These are phyloP conservation scores for Pseudopipra pipra DNA, from an alignment of 2,113 vertebrate genomes.

Conservation along the genomic window DNA sequence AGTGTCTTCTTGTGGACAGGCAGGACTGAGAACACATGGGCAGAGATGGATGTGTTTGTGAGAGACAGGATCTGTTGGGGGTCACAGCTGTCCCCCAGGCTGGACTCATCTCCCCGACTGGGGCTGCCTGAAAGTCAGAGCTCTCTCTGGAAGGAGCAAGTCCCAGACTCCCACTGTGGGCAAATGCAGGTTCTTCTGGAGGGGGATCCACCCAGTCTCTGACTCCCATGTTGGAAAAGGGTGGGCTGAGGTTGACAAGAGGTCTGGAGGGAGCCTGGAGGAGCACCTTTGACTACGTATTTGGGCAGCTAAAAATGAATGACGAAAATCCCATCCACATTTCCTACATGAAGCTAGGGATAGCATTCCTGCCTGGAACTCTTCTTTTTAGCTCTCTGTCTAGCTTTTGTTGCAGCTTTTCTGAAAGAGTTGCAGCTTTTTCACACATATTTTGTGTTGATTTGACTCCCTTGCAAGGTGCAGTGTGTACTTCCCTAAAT, in stretches of 20 bases:
- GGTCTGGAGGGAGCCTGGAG: background rate
- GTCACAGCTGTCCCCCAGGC: background rate
- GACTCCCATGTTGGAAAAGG: background rate
- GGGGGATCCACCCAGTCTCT: background rate
- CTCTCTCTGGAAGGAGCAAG: background rate
- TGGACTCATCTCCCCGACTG: background rate
- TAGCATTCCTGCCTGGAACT: background rate
- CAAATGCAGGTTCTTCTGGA: background rate
- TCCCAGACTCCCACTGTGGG: background rate
- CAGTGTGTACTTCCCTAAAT: accelerated
- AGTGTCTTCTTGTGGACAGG: background rate
- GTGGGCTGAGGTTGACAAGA: background rate
- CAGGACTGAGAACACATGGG: background rate
- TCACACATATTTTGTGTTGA: background rate
- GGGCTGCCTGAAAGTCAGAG: background rate
- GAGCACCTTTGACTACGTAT: background rate
- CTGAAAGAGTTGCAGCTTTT: background rate
- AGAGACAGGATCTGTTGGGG: background rate
- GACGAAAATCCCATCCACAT: background rate
- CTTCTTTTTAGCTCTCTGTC: background rate
- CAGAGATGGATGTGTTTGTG: background rate
- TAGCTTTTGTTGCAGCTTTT: background rate
- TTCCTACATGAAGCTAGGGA: background rate
- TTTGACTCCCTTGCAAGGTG: accelerated
- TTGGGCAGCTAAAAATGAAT: background rate